A percentile compares a stretch with the other conserved stretches of the same genome.
These are phyloP conservation scores for Heliothis peltigera DNA, from an alignment of 2,888 invertebrate species.

Conservation along the genomic window DNA sequence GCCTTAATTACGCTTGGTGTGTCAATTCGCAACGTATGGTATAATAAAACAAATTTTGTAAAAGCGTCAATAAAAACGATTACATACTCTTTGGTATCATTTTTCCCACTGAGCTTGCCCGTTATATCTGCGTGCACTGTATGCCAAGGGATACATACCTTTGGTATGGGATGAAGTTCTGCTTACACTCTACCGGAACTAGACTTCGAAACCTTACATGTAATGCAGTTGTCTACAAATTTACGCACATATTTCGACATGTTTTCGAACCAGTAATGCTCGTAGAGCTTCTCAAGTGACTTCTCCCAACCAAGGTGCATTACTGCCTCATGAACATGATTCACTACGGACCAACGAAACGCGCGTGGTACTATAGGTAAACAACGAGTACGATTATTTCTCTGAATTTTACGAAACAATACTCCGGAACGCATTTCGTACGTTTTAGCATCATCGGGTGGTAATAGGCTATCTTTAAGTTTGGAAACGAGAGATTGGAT, in stretches of 20 bases:
- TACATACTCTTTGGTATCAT: conserved; percentile 13
- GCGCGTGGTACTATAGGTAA: conserved; percentile 59
- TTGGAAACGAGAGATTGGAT: conserved; percentile 1
- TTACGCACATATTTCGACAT: conserved; percentile 65
- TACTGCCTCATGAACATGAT: conserved; percentile 58
- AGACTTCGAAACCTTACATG: conserved; percentile 65
- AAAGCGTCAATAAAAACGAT: conserved; percentile 15
- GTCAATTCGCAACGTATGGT: conserved; percentile 4
- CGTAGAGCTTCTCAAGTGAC: conserved; percentile 58
- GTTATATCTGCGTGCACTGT: conserved; percentile 13
- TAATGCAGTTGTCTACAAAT: conserved; percentile 68
- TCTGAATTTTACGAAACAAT: conserved; percentile 21
- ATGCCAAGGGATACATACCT: conserved; percentile 20
- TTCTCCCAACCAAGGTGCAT: conserved; percentile 61
- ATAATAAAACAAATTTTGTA: conserved; percentile 10
- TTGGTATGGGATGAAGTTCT: conserved; percentile 68
- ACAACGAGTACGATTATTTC: conserved; percentile 32
- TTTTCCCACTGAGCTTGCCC: conserved; percentile 20
- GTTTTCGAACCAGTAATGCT: conserved; percentile 65
- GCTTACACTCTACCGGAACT: conserved; percentile 60
- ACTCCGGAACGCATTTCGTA: conserved; percentile 21
- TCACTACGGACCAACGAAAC: conserved; percentile 62
- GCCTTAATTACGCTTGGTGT: not conserved
- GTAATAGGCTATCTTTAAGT: not conserved
- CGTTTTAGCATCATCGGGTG: conserved; percentile 10